phyloP scores from a whole-genome alignment of 2,113 vertebrate species.

The Istiophorus platypterus region DNA sequence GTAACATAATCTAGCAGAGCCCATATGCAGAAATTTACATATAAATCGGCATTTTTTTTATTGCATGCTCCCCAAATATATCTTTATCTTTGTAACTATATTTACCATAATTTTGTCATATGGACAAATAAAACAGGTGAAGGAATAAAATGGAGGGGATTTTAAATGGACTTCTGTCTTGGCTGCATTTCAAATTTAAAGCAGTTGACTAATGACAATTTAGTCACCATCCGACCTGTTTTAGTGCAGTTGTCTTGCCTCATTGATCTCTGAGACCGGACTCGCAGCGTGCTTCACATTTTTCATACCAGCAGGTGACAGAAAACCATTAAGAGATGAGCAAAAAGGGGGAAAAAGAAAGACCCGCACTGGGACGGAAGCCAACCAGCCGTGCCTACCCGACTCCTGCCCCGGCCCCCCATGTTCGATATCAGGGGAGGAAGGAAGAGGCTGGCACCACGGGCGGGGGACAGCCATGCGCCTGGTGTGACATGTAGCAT shows the following conservation, averaged over 20 bases:
- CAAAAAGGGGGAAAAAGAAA: neutral
- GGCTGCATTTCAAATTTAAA: no score
- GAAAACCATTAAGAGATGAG: neutral
- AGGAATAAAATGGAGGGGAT: no score
- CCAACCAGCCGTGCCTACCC: no score
- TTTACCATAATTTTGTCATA: no score
- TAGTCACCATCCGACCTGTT: no score
- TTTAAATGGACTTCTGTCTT: no score
- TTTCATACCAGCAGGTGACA: neutral
- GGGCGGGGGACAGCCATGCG: no score
- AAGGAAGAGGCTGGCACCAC: conserved; percentile 4
- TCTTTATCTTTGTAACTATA: no score
- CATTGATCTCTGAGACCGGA: neutral
- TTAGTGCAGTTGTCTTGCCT: neutral
- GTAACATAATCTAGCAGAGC: no score
- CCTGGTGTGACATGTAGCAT: neutral
- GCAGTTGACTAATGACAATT: no score
- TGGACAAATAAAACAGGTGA: no score
- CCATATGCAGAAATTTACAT: no score
- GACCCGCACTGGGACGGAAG: neutral
- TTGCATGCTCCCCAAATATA: neutral
- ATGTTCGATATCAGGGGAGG: neutral
- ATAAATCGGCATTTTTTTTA: neutral
- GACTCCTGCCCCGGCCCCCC: neutral
- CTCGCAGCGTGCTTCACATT: neutral